Percentiles rank a stretch among this genome's conserved stretches.
These are phyloP conservation scores for Danio tinwini DNA, from an alignment of 2,797 vertebrate genomes.

Conservation along the genomic window DNA sequence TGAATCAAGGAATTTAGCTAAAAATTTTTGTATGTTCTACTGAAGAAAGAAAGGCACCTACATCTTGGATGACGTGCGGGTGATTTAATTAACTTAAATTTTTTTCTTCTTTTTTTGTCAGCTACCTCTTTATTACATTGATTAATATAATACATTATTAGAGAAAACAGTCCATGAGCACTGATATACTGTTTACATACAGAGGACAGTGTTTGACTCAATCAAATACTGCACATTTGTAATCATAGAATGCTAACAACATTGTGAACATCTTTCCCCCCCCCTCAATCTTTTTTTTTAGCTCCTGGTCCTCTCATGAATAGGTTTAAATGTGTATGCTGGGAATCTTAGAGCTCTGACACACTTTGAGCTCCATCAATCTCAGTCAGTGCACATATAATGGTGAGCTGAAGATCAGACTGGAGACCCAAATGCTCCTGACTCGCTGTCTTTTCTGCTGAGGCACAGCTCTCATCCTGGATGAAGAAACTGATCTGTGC, in stretches of 20 bases:
- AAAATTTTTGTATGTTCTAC: no score
- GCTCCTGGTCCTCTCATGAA: neutral
- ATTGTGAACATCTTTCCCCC: neutral
- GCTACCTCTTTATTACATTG: no score
- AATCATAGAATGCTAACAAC: neutral
- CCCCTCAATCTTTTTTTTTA: neutral
- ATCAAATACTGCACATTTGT: neutral
- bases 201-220: no score
- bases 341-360: neutral
- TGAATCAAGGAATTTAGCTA: no score
- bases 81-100: no score
- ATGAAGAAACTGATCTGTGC: constrained; percentile 43
- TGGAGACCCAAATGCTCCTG: constrained; percentile 50
- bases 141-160: no score
- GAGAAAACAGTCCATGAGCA: no score
- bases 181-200: no score
- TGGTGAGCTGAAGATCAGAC: constrained; percentile 24
- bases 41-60: no score
- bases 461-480: constrained; percentile 20
- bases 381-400: constrained; percentile 7
- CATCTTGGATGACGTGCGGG: no score
- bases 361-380: neutral
- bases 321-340: neutral
- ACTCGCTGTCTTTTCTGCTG: constrained; percentile 48
- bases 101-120: no score